phyloP scores from a whole-genome alignment of 1,140 invertebrate species.

The Drosophila nigrodunni region DNA sequence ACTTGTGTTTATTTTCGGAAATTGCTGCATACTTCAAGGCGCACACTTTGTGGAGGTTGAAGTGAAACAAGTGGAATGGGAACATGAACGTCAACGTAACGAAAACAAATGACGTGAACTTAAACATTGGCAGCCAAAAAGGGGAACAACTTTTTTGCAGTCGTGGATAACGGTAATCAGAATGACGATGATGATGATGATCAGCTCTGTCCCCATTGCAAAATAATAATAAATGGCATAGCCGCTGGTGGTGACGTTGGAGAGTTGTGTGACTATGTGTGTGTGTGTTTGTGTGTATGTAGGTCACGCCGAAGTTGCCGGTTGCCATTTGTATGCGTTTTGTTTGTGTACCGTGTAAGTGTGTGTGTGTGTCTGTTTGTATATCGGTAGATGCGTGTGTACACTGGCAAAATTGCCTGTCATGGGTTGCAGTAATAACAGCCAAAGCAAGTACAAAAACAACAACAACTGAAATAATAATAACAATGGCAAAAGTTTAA shows the following conservation, averaged over 20 bases:
- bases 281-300: conserved; percentile 26
- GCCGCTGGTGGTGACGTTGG: conserved; percentile 25
- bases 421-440: conserved; percentile 57
- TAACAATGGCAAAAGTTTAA: conserved; percentile 75
- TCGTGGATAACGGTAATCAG: conserved; percentile 28
- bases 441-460: conserved; percentile 32
- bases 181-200: conserved; percentile 35
- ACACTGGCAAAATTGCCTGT: conserved; percentile 63
- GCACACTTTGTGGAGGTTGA: neutral
- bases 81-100: conserved; percentile 9
- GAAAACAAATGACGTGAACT: conserved; percentile 34
- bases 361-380: neutral
- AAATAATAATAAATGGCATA: conserved; percentile 48
- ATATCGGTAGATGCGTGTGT: conserved; percentile 37
- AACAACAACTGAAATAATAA: conserved; percentile 21
- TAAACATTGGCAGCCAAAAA: neutral
- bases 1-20: conserved; percentile 73
- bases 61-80: neutral
- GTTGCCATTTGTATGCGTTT: conserved; percentile 38
- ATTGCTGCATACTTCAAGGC: conserved; percentile 75
- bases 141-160: conserved; percentile 29
- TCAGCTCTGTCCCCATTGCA: conserved; percentile 43
- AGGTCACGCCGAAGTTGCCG: conserved; percentile 42
- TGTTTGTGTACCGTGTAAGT: neutral
- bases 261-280: neutral